Evolutionary conservation across 2,113 vertebrate genomes (phyloP), one percentile per base, ranked within the genome.

Genomic region (Empidonax traillii): DNA sequence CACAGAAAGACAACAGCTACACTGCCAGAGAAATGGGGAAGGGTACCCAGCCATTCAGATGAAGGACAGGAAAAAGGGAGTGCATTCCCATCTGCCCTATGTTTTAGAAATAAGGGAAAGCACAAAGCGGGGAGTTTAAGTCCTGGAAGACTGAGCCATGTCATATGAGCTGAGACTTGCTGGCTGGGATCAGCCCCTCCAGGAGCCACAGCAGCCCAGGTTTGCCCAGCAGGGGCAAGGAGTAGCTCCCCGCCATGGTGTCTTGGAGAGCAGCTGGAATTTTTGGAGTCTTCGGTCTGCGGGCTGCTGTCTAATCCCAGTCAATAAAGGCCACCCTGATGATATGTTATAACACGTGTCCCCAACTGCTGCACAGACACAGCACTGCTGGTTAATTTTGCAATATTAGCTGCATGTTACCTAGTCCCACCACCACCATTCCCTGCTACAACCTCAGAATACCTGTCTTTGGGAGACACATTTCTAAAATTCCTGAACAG

Each of bases 381-480:
- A 30, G 37, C 25, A 61, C n/a, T 0, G 0, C 23, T 4, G 4
- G 13, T 16, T 39, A 31, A 56, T 86, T 86, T 21, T 74, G 52
- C 5, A 0, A 22, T 5, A 16, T 53, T n/a, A 78, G 28, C 52
- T 51, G 43, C 19, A 21, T 1, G 0, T 35, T 46, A 24, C 25
- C 41, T 35, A n/a, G 23, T 27, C 21, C 58, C 43, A 91, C 27
- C 33, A 43, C 37, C 43, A 52, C 44, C 69, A 41, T 8, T 3
- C 47, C 65, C 69, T 78, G 47, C 61, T 67, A 58, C 18, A 18
- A 0, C 4, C 46, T n/a, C 44, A 25, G 63, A 58, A 37, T 8
- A 69, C 12, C 56, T 85, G 33, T 28, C 69, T 72, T 71, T 52
- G 35, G 12, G 25, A 90, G 14, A 44, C 25, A 33, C 4, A 18